phyloP scores from a whole-genome alignment of 2,888 invertebrate species.

The Caenorhabditis japonica region DNA sequence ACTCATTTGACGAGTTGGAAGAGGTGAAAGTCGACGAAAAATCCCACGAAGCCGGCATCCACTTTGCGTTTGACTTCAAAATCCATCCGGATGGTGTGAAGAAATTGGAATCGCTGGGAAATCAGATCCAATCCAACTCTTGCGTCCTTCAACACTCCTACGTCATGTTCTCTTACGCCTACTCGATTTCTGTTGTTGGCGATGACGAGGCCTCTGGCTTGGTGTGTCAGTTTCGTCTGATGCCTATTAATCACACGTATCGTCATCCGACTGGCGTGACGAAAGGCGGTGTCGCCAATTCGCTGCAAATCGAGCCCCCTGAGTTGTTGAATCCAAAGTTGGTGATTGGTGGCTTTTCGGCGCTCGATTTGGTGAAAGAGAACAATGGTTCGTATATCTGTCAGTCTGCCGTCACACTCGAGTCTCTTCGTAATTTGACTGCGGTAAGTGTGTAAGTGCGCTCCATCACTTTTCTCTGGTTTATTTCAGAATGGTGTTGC shows the following conservation, averaged over 20 bases:
- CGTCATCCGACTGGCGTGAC: slow-evolving; percentile 25
- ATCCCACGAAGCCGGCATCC: slow-evolving; percentile 29
- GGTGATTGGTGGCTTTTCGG: neutral
- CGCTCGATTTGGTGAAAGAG: slow-evolving; percentile 10
- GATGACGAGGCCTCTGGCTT: slow-evolving; percentile 23
- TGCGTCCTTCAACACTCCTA: slow-evolving; percentile 52
- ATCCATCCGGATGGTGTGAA: slow-evolving; percentile 57
- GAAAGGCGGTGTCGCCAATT: slow-evolving; percentile 31
- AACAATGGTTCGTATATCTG: slow-evolving; percentile 29
- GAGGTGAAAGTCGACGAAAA: slow-evolving; percentile 14
- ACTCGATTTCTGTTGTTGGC: slow-evolving; percentile 23
- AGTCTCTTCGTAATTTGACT: slow-evolving; percentile 21
- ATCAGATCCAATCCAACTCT: slow-evolving; percentile 45
- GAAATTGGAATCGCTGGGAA: slow-evolving; percentile 36
- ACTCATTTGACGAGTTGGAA: slow-evolving; percentile 51
- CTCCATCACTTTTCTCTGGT: neutral
- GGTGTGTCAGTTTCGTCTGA: slow-evolving; percentile 25
- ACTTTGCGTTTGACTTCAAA: slow-evolving; percentile 51
- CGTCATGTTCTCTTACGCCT: slow-evolving; percentile 53
- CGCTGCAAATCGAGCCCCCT: slow-evolving; percentile 26
- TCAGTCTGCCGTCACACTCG: slow-evolving; percentile 11
- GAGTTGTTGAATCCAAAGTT: slow-evolving; percentile 24
- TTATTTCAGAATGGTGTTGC: slow-evolving; percentile 41
- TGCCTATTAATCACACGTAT: slow-evolving; percentile 34
- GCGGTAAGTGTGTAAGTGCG: slow-evolving; percentile 18